phyloP scores from a whole-genome alignment of 2,113 vertebrate genomes.

The Vanacampus margaritifer region DNA sequence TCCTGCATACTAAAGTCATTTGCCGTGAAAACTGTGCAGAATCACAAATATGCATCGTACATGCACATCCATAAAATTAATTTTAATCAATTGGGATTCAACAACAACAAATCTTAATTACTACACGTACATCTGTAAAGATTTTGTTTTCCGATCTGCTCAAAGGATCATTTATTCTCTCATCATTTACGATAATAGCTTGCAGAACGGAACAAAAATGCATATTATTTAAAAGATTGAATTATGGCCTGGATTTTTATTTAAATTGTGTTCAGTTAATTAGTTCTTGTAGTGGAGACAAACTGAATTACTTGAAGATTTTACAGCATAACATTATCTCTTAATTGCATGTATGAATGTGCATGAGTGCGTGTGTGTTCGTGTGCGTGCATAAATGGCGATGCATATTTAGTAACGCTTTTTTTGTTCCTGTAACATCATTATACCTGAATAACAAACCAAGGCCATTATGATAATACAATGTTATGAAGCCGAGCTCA shows the following conservation, averaged over 20 bases:
- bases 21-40: slow-evolving; percentile 38
- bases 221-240: slow-evolving; percentile 63
- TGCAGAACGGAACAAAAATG: slow-evolving; percentile 25
- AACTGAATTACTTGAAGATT: slow-evolving; percentile 66
- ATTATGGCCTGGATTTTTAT: slow-evolving; percentile 43
- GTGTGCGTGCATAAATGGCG: neutral
- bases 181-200: slow-evolving; percentile 58
- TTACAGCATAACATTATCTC: slow-evolving; percentile 62
- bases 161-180: slow-evolving; percentile 47
- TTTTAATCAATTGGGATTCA: slow-evolving; percentile 23
- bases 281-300: slow-evolving; percentile 64
- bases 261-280: slow-evolving; percentile 73
- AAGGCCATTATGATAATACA: slow-evolving; percentile 34
- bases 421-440: slow-evolving; percentile 15
- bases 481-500: slow-evolving; percentile 22
- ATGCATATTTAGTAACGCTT: slow-evolving; percentile 41
- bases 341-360: slow-evolving; percentile 49
- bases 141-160: slow-evolving; percentile 28
- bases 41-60: slow-evolving; percentile 9
- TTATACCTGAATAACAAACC: slow-evolving; percentile 35
- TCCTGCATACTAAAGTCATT: slow-evolving; percentile 52
- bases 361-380: neutral
- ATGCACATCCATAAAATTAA: slow-evolving; percentile 21
- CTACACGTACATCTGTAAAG: slow-evolving; percentile 25
- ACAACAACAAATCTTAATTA: slow-evolving; percentile 2